Conservation (phyloP, 1,140 invertebrate species). For the Schlechtendalia chinensis region DNA sequence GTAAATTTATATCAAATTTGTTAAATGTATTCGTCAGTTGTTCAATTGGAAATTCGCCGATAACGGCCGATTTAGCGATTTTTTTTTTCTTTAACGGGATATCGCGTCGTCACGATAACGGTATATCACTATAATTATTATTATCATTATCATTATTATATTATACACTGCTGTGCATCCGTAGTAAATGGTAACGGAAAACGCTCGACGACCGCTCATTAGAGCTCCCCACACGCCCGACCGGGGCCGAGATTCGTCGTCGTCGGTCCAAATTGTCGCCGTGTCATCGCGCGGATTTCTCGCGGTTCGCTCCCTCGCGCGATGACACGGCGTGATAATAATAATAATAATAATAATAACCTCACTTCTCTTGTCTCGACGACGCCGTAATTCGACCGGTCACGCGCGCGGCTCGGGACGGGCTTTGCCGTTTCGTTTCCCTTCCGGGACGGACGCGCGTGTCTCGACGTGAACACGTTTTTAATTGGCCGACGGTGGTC, state of each 20-base stretch:
- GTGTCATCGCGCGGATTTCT: conserved; percentile 3
- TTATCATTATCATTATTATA: no score
- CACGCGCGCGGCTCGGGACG: background rate
- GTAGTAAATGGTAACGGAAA: background rate
- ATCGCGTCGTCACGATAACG: background rate
- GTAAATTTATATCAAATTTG: no score
- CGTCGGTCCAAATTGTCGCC: conserved; percentile 2
- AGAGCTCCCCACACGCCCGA: background rate
- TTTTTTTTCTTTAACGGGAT: no score
- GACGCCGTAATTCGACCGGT: conserved; percentile 5
- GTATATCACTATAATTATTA: background rate
- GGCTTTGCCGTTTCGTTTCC: background rate
- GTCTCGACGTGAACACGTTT: background rate
- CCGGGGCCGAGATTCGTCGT: background rate
- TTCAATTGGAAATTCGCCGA: no score
- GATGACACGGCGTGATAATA: conserved; percentile 18
- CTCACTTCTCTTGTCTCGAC: background rate
- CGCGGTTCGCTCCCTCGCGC: background rate
- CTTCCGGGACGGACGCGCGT: no score
- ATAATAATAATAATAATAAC: no score
- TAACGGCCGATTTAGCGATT: no score
- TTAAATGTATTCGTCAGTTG: no score
- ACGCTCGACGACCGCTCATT: background rate
- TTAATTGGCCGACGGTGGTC: background rate
- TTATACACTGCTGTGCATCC: no score